Base-by-base conservation (phyloP, 1,140 invertebrate species). In the Apis laboriosa region DNA sequence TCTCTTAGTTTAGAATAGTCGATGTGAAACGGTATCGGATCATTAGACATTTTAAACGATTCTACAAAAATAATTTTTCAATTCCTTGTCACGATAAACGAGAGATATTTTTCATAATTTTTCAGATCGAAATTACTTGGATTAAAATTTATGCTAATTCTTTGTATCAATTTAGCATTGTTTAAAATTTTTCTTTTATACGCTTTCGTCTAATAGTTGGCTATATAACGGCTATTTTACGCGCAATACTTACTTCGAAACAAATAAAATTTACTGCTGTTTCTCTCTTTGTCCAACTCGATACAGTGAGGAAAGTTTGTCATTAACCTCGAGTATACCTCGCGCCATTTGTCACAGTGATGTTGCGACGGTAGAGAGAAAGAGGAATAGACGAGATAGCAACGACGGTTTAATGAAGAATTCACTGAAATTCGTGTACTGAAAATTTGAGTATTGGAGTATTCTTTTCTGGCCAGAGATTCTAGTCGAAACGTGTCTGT, bases 341-440 rank as follows among this genome's bases (percentile, higher is more conserved):
- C 55, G 13, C 34, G 67, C 70, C 76, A 89, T 89, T 89, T 84
- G 78, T 88, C 88, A 89, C 80, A 55, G 73, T 84, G 86, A 86
- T 84, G 74, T 81, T 86, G 55, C 64, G 55, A 60, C 24, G 53
- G 58, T 64, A 77, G 56, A 76, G 64, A 21, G 73, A 60, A 75
- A 68, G 55, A 73, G 75, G 58, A 68, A 28, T 49, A 17, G 60
- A 21, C 28, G 63, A 72, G 55, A 67, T 73, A 73, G 56, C 19
- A 63, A 58, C 77, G 51, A 58, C n/a, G 43, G 56, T 68, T 73
- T 60, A 80, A 80, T 60, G n/a, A 72, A 34, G 63, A 72, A 81
- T 76, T 51, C 24, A 51, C 21, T 51, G 63, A 21, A 64, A 55
- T 67, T 19, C 19, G 24, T 8, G 55, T 70, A 43, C 19, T 13